Conservation (phyloP, 1,140 invertebrate genomes). For the Hycleus phaleratus region DNA sequence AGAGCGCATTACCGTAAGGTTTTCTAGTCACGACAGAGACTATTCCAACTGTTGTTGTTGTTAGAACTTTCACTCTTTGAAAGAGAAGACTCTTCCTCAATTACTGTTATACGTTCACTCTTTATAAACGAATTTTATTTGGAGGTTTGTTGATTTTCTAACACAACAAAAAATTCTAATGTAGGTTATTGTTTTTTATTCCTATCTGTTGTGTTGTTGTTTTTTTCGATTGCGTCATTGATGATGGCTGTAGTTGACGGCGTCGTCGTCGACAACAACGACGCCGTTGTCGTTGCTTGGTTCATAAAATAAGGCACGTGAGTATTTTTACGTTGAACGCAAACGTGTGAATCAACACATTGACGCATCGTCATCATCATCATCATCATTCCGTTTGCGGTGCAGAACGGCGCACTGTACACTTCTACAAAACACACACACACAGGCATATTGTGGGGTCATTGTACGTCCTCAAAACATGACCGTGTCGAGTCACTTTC, state of each 20-base stretch:
- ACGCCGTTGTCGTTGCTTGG: not conserved
- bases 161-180: no score
- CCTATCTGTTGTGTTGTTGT: no score
- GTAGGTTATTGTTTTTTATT: no score
- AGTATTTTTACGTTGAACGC: slow-evolving; percentile 15
- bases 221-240: no score
- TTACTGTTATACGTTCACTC: slow-evolving; percentile 1
- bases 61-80: slow-evolving; percentile 10
- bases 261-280: no score
- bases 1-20: slow-evolving; percentile 6
- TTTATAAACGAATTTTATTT: no score
- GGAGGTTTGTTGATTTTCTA: no score
- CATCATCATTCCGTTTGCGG: slow-evolving; percentile 20
- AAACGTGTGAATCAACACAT: slow-evolving; percentile 10
- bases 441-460: slow-evolving; percentile 18
- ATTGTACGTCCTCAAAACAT: slow-evolving; percentile 35
- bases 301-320: not conserved
- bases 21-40: slow-evolving; percentile 16
- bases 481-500: slow-evolving; percentile 26
- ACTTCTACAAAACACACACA: no score
- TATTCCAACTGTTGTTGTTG: slow-evolving; percentile 11
- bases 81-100: slow-evolving; percentile 5
- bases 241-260: no score
- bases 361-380: slow-evolving; percentile 9
- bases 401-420: slow-evolving; percentile 16